Base-by-base conservation (phyloP, 1,140 invertebrate species). In the Frieseomelitta varia region DNA sequence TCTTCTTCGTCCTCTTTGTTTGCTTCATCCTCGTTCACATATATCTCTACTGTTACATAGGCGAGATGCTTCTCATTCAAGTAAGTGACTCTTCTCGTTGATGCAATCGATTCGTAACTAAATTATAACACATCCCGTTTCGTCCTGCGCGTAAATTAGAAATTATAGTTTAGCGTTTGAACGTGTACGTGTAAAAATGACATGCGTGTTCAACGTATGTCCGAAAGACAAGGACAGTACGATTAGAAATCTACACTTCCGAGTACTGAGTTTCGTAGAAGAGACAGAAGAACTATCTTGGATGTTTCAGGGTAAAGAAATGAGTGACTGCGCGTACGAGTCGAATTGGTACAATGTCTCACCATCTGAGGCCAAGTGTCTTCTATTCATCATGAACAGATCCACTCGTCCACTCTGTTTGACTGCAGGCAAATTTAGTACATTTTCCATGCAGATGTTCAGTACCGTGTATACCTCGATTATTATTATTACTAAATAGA, bases 321-420 rank as follows among this genome's bases (percentile, higher is more conserved):
- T 86, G 34, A 63, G 79, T 27, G 51, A 78, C 15, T 51, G 67
- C 10, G 82, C 74, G 0, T 88, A 88, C n/a, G 58, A 88, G 11
- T 79, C 81, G 11, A 74, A 68, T 1, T 90, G 90, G 89, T 91
- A 80, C 78, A 88, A 91, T 39, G 72, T 90, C 3, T n/a, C 89
- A 21, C 39, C 84, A 1, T 15, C n/a, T 1, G 39, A 90, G 39
- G 84, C 81, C 17, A 87, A 53, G 24, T 79, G 53, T 19, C 77
- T 89, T 47, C n/a, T 90, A 51, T 86, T 88, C 27, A 85, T 91
- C 21, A 82, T 87, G 73, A n/a, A 63, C 12, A 85, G 84, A 82
- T 85, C 86, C 3, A 72, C 30, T 4, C 39, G 67, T 61, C 86
- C 83, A 21, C 76, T 90, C 39, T 47, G 69, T 12, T 27, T 90